Base-by-base conservation (phyloP, 2,888 invertebrate species). In the Macrosiphum euphorbiae region DNA sequence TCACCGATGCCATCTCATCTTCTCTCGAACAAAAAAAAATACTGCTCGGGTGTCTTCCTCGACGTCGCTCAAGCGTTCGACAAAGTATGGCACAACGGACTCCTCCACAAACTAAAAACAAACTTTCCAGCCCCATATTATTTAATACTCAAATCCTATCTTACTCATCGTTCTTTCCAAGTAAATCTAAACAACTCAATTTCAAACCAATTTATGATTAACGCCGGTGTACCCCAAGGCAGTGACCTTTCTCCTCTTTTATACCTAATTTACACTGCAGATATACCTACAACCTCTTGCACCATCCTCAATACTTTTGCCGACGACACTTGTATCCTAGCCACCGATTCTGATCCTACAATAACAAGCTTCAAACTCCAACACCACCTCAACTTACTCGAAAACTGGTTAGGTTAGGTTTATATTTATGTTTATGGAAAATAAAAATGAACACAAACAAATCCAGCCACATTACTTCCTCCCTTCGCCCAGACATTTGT, bases 11-110 rank as follows among this genome's bases (percentile, higher is more conserved):
- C 55, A 52, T 55, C 88, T 88, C 88, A 52, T 86, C 28, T 28
- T 86, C 28, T 86, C 86, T 86, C 44, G 47, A 86, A 86, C 86
- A 7, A 86, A 86, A 86, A 86, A 86, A 86, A 86, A 86, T 85
- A 85, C 85, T 85, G 41, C 41, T 44, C 41, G 41, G 41, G 41
- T 44, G 41, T 44, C 85, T 86, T 86, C 86, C 47, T 86, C 8
- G 86, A 86, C n/a, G 47, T 86, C 86, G 86, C 47, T 0, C 44
- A 50, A 50, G 50, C 50, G 50, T 50, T 50, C 50, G 50, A 50
- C 50, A 50, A 50, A 50, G 50, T 50, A 50, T 50, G 50, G 50
- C 50, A 85, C 41, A 47, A 44, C 44, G 44, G 47, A 44, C 44
- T 86, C 20, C 85, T 86, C 44, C 44, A 44, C 47, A 86, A 86